These are phyloP conservation scores for Acanthosepion esculentum DNA, from an alignment of 2,888 invertebrate species.

Conservation along the genomic window DNA sequence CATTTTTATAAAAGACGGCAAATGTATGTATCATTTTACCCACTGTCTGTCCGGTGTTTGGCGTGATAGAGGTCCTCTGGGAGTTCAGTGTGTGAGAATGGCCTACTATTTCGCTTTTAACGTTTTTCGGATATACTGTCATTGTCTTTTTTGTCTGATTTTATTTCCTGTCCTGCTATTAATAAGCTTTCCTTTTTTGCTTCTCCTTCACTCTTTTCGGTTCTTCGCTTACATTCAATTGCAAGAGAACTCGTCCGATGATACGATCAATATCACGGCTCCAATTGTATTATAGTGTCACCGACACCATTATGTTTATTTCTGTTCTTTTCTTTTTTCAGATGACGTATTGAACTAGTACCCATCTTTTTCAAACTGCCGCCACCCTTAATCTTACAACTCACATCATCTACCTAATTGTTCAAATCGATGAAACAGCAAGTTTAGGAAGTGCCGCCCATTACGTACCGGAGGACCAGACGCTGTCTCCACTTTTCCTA, in stretches of 20 bases:
- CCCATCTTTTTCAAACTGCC: background rate
- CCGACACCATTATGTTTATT: too few species aligned
- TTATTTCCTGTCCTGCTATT: too few species aligned
- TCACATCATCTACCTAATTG: background rate
- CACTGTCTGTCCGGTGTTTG: too few species aligned
- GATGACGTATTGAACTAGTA: background rate
- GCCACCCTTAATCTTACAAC: background rate
- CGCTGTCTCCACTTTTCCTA: background rate
- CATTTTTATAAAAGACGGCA: too few species aligned
- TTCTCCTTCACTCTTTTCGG: background rate
- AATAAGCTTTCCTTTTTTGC: background rate
- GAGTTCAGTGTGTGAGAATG: too few species aligned
- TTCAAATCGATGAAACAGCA: background rate
- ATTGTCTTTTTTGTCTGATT: too few species aligned
- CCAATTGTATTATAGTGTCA: too few species aligned
- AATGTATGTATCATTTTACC: too few species aligned
- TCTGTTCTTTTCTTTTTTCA: background rate
- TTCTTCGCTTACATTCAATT: too few species aligned
- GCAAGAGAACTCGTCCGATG: background rate
- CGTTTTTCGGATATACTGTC: too few species aligned
- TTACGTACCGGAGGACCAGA: background rate
- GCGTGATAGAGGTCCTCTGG: too few species aligned
- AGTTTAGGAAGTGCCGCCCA: background rate
- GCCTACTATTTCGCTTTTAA: too few species aligned
- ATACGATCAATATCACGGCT: background rate